These are phyloP conservation scores for Melanostoma mellinum DNA, from an alignment of 2,888 invertebrate genomes.

Conservation along the genomic window DNA sequence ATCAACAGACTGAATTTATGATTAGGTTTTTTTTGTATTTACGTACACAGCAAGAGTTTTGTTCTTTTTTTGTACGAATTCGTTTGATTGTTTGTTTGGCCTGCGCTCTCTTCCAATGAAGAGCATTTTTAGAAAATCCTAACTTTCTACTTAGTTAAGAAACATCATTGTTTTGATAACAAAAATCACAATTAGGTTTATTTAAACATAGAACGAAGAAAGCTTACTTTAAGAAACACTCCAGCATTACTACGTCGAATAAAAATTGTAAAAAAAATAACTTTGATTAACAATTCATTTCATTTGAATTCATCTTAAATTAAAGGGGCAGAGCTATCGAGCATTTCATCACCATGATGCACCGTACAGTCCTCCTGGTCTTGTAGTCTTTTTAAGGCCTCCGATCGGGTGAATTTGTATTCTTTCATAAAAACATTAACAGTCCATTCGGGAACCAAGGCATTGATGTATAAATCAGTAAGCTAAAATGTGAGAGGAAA, in stretches of 20 bases:
- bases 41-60: constrained; percentile 40
- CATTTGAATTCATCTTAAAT: constrained; percentile 21
- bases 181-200: constrained; percentile 41
- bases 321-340: constrained; percentile 13
- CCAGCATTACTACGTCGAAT: constrained; percentile 46
- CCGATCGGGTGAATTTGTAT: constrained; percentile 74
- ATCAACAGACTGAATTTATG: constrained; percentile 69
- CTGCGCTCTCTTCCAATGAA: constrained; percentile 11
- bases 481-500: constrained; percentile 73
- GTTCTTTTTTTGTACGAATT: constrained; percentile 33
- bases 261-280: constrained; percentile 25
- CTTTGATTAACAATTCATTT: not conserved
- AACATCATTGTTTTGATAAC: constrained; percentile 54
- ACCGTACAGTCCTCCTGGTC: constrained; percentile 76
- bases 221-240: constrained; percentile 57
- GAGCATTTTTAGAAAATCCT: constrained; percentile 15
- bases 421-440: constrained; percentile 78
- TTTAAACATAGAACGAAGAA: constrained; percentile 36
- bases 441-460: constrained; percentile 79
- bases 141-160: constrained; percentile 14
- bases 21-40: constrained; percentile 44
- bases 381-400: constrained; percentile 76
- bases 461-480: constrained; percentile 77
- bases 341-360: constrained; percentile 58
- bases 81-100: constrained; percentile 22